Evolutionary conservation across 2,888 invertebrate genomes (phyloP).

Genomic region (Himalopsyche kuldschensis): DNA sequence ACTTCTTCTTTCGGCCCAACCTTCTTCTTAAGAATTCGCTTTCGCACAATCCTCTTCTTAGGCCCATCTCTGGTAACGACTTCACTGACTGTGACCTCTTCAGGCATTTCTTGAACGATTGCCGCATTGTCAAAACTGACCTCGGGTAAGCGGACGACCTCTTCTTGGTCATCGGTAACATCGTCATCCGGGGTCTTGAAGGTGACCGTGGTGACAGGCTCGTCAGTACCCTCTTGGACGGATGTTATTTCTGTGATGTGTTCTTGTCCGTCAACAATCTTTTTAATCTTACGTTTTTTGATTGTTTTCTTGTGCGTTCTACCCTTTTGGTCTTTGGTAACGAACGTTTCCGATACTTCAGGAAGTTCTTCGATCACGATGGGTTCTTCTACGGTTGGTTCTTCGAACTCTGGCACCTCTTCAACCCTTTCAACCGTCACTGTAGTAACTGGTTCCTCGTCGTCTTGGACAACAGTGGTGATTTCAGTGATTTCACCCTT

Average conservation of each 20-base stretch:
- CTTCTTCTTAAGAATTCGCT: constrained; percentile 48
- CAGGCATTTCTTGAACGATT: constrained; percentile 2
- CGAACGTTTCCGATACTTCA: too few relatives aligned
- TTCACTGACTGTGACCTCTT: constrained; percentile 42
- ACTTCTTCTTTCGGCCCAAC: constrained; percentile 50
- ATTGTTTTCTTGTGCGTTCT: too few relatives aligned
- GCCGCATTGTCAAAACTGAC: constrained; percentile 42
- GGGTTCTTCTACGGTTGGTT: constrained; percentile 43
- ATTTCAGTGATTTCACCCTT: constrained; percentile 54
- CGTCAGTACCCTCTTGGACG: too few relatives aligned
- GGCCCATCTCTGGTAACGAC: constrained; percentile 13
- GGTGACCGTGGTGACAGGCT: too few relatives aligned
- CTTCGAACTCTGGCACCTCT: constrained; percentile 39
- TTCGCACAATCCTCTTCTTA: constrained; percentile 46
- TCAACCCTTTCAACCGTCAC: constrained; percentile 41
- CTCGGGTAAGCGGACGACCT: constrained; percentile 45
- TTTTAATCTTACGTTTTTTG: constrained; percentile 37
- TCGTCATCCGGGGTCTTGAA: constrained; percentile 36
- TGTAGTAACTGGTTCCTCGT: constrained; percentile 46
- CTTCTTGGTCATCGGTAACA: constrained; percentile 43
- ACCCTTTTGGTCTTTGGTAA: too few relatives aligned
- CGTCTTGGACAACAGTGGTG: constrained; percentile 51
- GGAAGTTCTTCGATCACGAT: constrained; percentile 45
- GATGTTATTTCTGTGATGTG: too few relatives aligned
- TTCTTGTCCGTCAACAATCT: background rate